Evolutionary conservation across 2,797 vertebrate genomes (phyloP), one percentile per base, ranked within the genome.

Genomic region (Cuniculus paca): DNA sequence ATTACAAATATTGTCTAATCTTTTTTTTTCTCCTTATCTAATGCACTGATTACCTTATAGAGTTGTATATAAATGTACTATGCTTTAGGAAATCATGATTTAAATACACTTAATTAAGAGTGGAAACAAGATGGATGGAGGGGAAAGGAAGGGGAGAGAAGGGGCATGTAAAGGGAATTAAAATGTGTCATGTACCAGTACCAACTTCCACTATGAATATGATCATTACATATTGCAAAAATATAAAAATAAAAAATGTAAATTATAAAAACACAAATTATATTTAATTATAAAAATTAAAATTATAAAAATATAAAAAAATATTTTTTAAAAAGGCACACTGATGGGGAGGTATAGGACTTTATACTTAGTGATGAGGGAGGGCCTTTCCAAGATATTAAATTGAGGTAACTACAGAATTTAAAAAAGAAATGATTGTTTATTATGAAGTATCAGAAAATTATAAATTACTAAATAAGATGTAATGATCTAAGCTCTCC

Each of bases 41-140:
- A 95, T 84, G 52, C 11, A 80, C 31, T 26, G 74, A 22, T 50
- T 96, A 74, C 79, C 24, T 45, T 83, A 34, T 31, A 42, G 26
- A 90, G n/a, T 16, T 95, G 5, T n/a, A 58, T 42, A 90, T 82
- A n/a, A 80, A 45, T 65, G 34, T 28, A 39, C 1, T 72, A 54
- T 90, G 22, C 77, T 90, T 94, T 87, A 81, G 56, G 50, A 91
- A 85, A 87, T 94, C 61, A 14, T 82, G 48, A 61, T 60, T 92
- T 83, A 72, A 6, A 17, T 61, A 39, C 83, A 58, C 36, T 63
- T 75, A 56, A 39, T 45, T 14, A 74, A 74, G 36, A 70, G 11
- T 70, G 68, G n/a, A 39, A 70, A 22, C 9, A 22, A 70, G 36
- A 39, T 70, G n/a, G 68, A 39, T 22, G 65, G 19, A 70, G n/a